phyloP scores from a whole-genome alignment of 35 echinoderm and acorn worm species.

The Diadema setosum region DNA sequence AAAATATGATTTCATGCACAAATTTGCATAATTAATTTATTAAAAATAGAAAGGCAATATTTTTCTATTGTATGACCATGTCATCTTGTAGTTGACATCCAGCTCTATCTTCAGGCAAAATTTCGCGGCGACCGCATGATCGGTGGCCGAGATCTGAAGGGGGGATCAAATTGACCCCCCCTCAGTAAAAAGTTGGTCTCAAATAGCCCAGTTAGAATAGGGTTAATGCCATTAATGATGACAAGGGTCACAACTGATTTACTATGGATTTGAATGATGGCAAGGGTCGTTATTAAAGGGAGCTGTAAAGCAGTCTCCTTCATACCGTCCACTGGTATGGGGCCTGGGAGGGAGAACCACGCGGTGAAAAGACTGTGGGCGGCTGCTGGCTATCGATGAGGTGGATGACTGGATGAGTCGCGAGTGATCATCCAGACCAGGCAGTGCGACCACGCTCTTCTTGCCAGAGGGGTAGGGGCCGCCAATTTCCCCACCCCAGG shows the following conservation, averaged over 20 bases:
- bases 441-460: background rate
- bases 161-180: background rate
- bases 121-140: no score
- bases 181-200: background rate
- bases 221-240: no score
- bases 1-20: no score
- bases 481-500: constrained; percentile 97
- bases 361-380: background rate
- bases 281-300: background rate
- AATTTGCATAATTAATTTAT: no score
- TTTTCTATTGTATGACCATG: no score
- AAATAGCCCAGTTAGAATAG: background rate
- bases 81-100: no score
- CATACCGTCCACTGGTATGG: background rate
- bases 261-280: background rate
- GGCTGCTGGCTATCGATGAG: background rate
- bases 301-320: background rate
- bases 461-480: constrained; percentile 1
- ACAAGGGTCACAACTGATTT: background rate
- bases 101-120: no score
- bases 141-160: background rate
- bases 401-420: background rate
- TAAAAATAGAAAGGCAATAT: no score
- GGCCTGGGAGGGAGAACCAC: background rate
- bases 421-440: background rate